phyloP scores from a whole-genome alignment of 2,888 invertebrate species.

The Amphimallon solstitiale region DNA sequence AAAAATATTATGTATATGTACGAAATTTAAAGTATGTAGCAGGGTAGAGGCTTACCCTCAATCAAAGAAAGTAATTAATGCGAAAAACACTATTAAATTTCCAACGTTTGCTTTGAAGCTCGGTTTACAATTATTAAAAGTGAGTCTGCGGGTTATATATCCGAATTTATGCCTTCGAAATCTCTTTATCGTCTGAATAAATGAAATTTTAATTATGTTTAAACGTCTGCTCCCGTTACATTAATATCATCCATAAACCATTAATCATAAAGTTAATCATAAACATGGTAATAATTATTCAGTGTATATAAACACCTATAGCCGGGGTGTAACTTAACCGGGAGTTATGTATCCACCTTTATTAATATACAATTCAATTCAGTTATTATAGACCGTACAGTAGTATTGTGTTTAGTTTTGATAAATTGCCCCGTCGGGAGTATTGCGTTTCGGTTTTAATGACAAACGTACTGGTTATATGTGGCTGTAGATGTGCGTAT shows the following conservation, averaged over 20 bases:
- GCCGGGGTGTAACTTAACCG: background rate
- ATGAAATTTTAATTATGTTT: too few species aligned
- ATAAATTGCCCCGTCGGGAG: slow-evolving; percentile 31
- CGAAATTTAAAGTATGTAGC: too few species aligned
- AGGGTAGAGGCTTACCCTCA: too few species aligned
- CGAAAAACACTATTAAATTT: too few species aligned
- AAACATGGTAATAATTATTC: background rate
- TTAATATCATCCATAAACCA: background rate
- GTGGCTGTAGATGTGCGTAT: background rate
- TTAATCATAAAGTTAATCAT: slow-evolving; percentile 16
- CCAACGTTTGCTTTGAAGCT: too few species aligned
- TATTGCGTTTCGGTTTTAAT: slow-evolving; percentile 7
- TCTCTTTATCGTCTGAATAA: too few species aligned
- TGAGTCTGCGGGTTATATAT: too few species aligned
- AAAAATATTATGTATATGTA: too few species aligned
- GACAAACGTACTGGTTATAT: slow-evolving; percentile 29
- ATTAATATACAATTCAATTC: slow-evolving; percentile 18
- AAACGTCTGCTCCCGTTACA: background rate
- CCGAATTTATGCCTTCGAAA: too few species aligned
- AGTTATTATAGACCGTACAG: slow-evolving; percentile 2
- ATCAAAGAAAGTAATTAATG: too few species aligned
- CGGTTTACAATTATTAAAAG: too few species aligned
- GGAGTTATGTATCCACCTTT: slow-evolving; percentile 8
- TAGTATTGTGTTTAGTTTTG: slow-evolving; percentile 22
- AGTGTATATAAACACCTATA: too few species aligned